Base-by-base conservation (phyloP, 2,113 vertebrate genomes). In the Eupsittula cactorum region DNA sequence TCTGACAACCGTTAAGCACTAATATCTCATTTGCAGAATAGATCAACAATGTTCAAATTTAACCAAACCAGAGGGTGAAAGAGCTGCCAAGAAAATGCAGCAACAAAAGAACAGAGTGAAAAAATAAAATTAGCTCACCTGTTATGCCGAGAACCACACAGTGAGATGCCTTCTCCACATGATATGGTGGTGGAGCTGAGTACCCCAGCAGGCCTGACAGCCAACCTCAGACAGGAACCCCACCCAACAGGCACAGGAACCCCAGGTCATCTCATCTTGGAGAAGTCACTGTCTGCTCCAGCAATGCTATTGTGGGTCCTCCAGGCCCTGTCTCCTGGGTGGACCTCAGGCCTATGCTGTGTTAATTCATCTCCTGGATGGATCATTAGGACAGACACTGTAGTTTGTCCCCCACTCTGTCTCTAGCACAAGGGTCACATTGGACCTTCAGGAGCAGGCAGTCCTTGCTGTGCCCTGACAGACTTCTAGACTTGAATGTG, bases 21-120 rank as follows among this genome's bases (percentile, higher is more conserved):
- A 86, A 88, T 92, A 7, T 12, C 59, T 92, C 89, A 73, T 95
- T 83, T 93, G 70, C 88, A 86, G 63, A 35, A 47, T 35, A 65
- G 86, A 92, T 90, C 63, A 95, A 90, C 82, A 92, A 82, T 59
- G 83, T 86, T 88, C 49, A 96, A 86, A 95, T 86, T 79, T 70
- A 93, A 37, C 75, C 74, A 68, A 64, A 88, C 84, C 46, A 47
- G 57, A 79, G 69, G 90, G 80, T 83, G 71, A 83, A 90, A 92
- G 68, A 86, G 59, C 44, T 93, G 93, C 71, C 86, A 90, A 91
- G 63, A 77, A 92, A 93, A 96, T 46, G 60, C 11, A 33, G 79
- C 33, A 42, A 73, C 23, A 35, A 86, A 88, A 82, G 25, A 92
- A 74, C 13, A 73, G 47, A 68, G 60, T 2, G 10, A 68, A 57